Base-by-base conservation (phyloP, 2,888 invertebrate species). In the Myopa testacea region DNA sequence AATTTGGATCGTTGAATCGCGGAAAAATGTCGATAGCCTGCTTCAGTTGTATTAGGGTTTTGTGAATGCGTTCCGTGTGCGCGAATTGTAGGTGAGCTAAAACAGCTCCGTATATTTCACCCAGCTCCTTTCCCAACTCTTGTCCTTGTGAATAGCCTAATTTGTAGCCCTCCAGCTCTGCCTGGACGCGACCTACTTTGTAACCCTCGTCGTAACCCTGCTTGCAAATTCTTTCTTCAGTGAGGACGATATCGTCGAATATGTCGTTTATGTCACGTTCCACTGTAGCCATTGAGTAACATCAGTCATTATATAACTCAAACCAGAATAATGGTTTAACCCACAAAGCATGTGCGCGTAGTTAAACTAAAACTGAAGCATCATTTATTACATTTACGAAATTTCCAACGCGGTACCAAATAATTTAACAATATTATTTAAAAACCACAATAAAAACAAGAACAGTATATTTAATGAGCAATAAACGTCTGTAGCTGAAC, bases 121-220 rank as follows among this genome's bases (percentile, higher is more conserved):
- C 96, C 85, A 96, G 88, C 89, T 95, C 95, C 68, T 93, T 92
- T 4, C 95, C 95, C 26, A 96, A 85, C 86, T 94, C 92, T 74
- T 93, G 92, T 12, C 95, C 95, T 87, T 93, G 92, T 80, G 95
- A 94, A 86, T 94, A 95, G 3, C 96, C 96, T 72, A 93, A 86
- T 84, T 93, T 92, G 84, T 91, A 94, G n/a, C 88, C 92, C 85
- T 88, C 88, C 6, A 83, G 77, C 83, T 92, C 93, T 4, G 93
- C 94, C 83, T 93, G 91, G 52, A 89, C 87, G 72, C 88, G 88
- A 1, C 95, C 95, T 82, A 91, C 91, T 78, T 89, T 85, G 80
- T 90, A 93, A 6, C 96, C 96, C 89, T 95, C 93, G 75, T 92
- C 86, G 86, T 93, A 95, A 77, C 93, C 93, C 82, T 90, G 84